Percentiles rank a stretch among this genome's conserved stretches.
Conservation (phyloP, 2,797 vertebrate genomes). For the Sebastes minor region DNA sequence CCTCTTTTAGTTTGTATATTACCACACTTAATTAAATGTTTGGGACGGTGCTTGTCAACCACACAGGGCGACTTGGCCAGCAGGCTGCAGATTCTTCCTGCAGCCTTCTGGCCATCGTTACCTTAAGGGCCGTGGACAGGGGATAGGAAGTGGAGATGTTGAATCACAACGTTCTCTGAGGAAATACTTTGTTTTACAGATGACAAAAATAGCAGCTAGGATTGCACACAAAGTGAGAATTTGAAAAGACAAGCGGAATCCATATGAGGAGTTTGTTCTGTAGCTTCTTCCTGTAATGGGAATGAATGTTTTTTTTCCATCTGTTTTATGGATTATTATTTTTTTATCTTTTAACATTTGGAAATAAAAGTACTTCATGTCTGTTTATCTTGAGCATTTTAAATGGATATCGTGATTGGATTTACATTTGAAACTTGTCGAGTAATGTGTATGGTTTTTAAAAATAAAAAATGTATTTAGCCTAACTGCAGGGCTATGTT, state of each 20-base stretch:
- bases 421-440: constrained; percentile 90
- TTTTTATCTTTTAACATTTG: constrained; percentile 88
- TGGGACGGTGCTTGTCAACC: constrained; percentile 61
- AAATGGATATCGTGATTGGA: constrained; percentile 89
- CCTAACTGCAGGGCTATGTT: constrained; percentile 77
- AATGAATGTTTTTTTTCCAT: constrained; percentile 89
- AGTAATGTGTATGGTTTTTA: constrained; percentile 91
- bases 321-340: constrained; percentile 86
- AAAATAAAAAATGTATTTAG: constrained; percentile 91
- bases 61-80: constrained; percentile 47
- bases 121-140: constrained; percentile 23
- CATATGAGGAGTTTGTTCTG: constrained; percentile 81
- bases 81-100: constrained; percentile 68
- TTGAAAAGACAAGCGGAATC: constrained; percentile 68
- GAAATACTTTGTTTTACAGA: constrained; percentile 74
- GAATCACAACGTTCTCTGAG: constrained; percentile 56
- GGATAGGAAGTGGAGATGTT: constrained; percentile 47
- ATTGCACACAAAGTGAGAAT: constrained; percentile 71
- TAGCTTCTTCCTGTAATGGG: constrained; percentile 87
- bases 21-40: constrained; percentile 67
- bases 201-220: constrained; percentile 73
- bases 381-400: constrained; percentile 90
- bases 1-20: constrained; percentile 70
- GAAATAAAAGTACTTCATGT: constrained; percentile 88
- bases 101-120: constrained; percentile 47